Evolutionary conservation across 2,113 vertebrate genomes (phyloP).

Genomic region (Triplophysa rosa): DNA sequence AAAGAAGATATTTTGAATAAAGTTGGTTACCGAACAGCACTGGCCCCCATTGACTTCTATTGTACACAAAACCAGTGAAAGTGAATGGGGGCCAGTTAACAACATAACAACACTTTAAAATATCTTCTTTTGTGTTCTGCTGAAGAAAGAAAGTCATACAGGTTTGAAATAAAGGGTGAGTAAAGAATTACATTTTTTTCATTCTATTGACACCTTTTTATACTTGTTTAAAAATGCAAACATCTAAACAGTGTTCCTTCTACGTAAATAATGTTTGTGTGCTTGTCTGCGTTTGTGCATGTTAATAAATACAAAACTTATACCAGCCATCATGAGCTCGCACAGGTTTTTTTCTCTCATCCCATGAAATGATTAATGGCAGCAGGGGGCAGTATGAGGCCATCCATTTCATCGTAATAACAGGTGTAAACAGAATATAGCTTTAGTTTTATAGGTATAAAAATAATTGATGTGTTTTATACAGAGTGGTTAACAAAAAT

Average conservation of each 20-base stretch:
- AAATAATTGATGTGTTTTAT: background rate
- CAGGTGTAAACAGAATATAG: background rate
- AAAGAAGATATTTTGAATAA: too few species aligned
- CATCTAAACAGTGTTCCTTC: background rate
- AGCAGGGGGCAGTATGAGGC: constrained; percentile 47
- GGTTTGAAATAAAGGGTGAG: too few species aligned
- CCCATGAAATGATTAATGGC: background rate
- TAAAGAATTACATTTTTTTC: too few species aligned
- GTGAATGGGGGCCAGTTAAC: too few species aligned
- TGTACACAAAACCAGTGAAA: too few species aligned
- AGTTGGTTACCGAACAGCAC: too few species aligned
- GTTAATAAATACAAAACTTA: background rate
- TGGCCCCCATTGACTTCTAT: too few species aligned
- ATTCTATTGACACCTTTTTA: too few species aligned
- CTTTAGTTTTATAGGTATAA: background rate
- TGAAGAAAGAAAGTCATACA: too few species aligned
- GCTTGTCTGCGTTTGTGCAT: background rate
- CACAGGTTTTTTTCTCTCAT: background rate
- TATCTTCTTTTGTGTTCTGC: too few species aligned
- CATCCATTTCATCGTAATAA: background rate
- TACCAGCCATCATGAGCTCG: background rate
- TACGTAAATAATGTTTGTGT: background rate
- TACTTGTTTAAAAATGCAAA: background rate
- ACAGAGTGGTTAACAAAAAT: background rate
- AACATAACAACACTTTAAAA: too few species aligned